Conservation (phyloP, 1,140 invertebrate genomes). For the Drosophila ananassae region DNA sequence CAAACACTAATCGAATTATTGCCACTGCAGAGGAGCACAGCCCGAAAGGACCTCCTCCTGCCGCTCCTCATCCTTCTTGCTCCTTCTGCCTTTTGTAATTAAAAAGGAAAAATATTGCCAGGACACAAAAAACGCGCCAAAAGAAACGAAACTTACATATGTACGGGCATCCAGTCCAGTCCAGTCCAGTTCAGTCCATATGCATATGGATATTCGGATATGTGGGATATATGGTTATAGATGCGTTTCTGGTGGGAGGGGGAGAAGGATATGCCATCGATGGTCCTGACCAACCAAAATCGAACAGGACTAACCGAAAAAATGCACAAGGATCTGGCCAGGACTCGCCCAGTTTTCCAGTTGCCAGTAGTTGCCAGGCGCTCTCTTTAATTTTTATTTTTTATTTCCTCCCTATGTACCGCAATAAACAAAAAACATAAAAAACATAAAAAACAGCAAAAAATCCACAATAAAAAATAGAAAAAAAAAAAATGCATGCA, state of each 20-base stretch:
- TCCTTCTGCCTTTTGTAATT: constrained; percentile 59
- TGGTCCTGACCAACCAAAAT: constrained; percentile 72
- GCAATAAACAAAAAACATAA: constrained; percentile 63
- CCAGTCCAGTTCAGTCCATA: constrained; percentile 19
- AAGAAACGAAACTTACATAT: background rate
- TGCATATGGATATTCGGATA: constrained; percentile 30
- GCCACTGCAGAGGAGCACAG: constrained; percentile 70
- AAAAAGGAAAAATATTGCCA: constrained; percentile 55
- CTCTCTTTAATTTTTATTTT: too few relatives aligned
- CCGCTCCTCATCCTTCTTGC: too few relatives aligned
- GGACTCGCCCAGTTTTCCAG: background rate
- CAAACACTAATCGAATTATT: constrained; percentile 81
- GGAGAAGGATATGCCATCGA: constrained; percentile 36
- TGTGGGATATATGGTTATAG: constrained; percentile 10
- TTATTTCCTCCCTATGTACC: constrained; percentile 22
- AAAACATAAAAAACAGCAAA: too few relatives aligned
- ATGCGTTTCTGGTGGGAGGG: constrained; percentile 13
- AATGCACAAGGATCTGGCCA: background rate
- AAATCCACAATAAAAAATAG: background rate
- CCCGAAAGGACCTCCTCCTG: too few relatives aligned
- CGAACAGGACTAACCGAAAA: constrained; percentile 46
- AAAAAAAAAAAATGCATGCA: constrained; percentile 34
- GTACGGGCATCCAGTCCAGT: too few relatives aligned
- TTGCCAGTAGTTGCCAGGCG: background rate
- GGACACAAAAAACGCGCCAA: constrained; percentile 11